A percentile compares a stretch with the other conserved stretches of the same genome.
Conservation (phyloP, 2,888 invertebrate genomes). For the Calliopum simillimum region DNA sequence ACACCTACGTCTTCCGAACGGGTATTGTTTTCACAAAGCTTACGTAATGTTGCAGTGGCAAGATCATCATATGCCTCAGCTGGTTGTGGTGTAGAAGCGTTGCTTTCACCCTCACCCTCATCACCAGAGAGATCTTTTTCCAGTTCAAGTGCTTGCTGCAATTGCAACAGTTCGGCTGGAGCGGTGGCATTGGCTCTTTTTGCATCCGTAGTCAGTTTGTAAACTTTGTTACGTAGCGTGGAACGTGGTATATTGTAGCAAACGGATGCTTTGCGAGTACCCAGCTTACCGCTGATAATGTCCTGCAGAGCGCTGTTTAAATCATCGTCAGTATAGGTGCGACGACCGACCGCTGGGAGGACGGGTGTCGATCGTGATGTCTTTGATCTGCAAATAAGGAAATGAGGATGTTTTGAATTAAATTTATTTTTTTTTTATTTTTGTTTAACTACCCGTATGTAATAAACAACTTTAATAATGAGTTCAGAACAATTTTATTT, state of each 20-base stretch:
- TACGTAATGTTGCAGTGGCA: conserved; percentile 54
- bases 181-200: conserved; percentile 70
- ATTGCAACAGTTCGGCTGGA: conserved; percentile 49
- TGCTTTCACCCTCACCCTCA: conserved; percentile 71
- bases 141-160: conserved; percentile 55
- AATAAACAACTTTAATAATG: no score
- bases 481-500: no score
- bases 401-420: background rate
- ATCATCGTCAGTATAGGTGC: conserved; percentile 96
- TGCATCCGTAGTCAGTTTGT: conserved; percentile 79
- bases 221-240: conserved; percentile 95
- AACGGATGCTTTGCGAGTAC: conserved; percentile 92
- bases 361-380: conserved; percentile 70
- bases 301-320: conserved; percentile 93
- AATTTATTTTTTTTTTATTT: no score
- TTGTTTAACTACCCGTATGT: no score
- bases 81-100: conserved; percentile 67
- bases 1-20: conserved; percentile 54
- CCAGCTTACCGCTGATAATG: conserved; percentile 92
- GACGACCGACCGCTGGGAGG: conserved; percentile 69
- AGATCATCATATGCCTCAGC: conserved; percentile 45
- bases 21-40: conserved; percentile 55
- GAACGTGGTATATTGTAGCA: conserved; percentile 97
- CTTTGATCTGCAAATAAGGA: conserved; percentile 17
- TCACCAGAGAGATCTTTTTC: conserved; percentile 68